A percentile compares a stretch with the other conserved stretches of the same genome.
Conservation (phyloP, 92 coral and sea anemone genomes). For the Metridium senile region DNA sequence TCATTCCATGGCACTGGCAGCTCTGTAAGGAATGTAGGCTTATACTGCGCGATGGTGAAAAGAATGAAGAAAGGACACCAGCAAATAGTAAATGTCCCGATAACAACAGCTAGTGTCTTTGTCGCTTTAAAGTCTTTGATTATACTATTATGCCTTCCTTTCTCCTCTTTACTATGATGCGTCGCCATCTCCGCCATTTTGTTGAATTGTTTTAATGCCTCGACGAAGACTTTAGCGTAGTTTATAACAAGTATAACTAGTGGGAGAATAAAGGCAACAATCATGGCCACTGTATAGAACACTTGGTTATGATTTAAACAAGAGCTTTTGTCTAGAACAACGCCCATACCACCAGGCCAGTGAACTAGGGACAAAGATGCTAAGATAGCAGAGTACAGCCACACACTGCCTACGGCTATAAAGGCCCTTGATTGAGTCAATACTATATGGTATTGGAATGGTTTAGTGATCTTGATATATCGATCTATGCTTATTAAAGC, state of each 20-base stretch:
- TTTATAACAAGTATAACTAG: conserved; percentile 67
- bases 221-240: conserved; percentile 77
- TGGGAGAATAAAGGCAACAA: conserved; percentile 83
- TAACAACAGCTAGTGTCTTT: conserved; percentile 85
- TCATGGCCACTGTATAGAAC: conserved; percentile 90
- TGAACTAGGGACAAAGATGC: conserved; percentile 71
- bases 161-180: conserved; percentile 47
- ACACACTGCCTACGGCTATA: conserved; percentile 71
- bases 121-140: conserved; percentile 92
- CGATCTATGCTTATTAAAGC: conserved; percentile 94
- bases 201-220: conserved; percentile 86
- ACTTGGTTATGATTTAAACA: conserved; percentile 69
- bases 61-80: conserved; percentile 94
- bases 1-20: conserved; percentile 31
- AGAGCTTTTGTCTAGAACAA: not conserved
- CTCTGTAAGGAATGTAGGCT: not conserved
- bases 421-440: conserved; percentile 78
- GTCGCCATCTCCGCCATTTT: conserved; percentile 68
- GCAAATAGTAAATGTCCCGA: conserved; percentile 89
- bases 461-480: conserved; percentile 90
- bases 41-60: conserved; percentile 71
- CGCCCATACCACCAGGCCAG: conserved; percentile 61
- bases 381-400: conserved; percentile 73
- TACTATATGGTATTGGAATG: conserved; percentile 76
- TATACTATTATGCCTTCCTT: conserved; percentile 57